Base-by-base conservation (phyloP, 2,113 vertebrate genomes). In the Sylvia atricapilla region DNA sequence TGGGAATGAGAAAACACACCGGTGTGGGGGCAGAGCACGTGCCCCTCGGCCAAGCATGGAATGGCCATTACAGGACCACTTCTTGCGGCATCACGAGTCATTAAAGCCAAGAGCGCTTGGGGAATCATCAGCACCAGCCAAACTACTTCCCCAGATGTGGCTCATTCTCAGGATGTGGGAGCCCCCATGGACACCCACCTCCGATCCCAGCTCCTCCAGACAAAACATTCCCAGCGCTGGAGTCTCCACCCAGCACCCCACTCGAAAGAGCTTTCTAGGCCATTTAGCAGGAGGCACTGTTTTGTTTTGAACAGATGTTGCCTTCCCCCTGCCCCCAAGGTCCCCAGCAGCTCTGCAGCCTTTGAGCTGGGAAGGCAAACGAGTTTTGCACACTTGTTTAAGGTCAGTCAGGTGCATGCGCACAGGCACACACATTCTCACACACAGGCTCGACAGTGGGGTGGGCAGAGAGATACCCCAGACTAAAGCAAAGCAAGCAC, bases 61-160 rank as follows among this genome's bases (percentile, higher is more conserved):
- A 97, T 95, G 94, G 83, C 68, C 66, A 93, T 90, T 99, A 99
- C 97, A 98, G 96, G 95, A 96, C 97, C 98, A 98, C 98, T 98
- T 98, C 97, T 97, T 97, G 98, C 98, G 98, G 98, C 97, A 99
- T 97, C 98, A 99, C 98, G 98, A 99, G 97, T 99, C 99, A 99
- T 99, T 99, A 98, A 98, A 98, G 97, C 98, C 98, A 98, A 97
- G 97, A 97, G 98, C 39, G 90, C 97, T 96, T 72, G 90, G 98
- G 98, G 98, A 98, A 95, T 97, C 98, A 97, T 98, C 98, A 98
- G 93, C 95, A 91, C 94, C 91, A 97, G 93, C 91, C 96, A 98
- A 99, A 99, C 66, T 97, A 98, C 98, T 99, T 99, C 98, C 98
- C 98, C 99, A 99, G 98, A 99, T 99, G 99, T 98, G 96, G 81